Base-by-base conservation (phyloP, 2,888 invertebrate genomes). In the Epistrophe grossulariae region DNA sequence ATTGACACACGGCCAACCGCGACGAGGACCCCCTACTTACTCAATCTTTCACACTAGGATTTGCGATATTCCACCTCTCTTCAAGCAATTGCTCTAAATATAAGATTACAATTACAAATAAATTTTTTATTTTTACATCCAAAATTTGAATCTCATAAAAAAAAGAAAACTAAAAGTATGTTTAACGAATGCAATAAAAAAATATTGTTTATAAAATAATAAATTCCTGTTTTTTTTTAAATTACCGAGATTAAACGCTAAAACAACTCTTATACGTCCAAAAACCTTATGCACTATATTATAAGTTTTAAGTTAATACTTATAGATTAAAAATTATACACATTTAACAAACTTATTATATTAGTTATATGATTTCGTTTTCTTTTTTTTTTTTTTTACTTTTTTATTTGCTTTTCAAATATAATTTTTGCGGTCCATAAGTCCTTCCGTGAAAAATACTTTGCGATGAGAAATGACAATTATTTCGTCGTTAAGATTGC, bases 401-500 rank as follows among this genome's bases (percentile, higher is more conserved):
- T n/a, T n/a, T 38, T 66, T 52, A 17, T 24, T 24, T 24, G 24
- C 3, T 24, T 71, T 81, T 70, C 3, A 62, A 31, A 68, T 50
- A 50, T 68, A 68, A 50, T 43, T 48, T 48, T 76, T 77, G 78
- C 68, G 66, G 87, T 87, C 87, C 87, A 87, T 87, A 76, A 83
- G 87, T 87, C 87, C 87, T 83, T 87, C 79, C 88, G 89, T 90
- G 90, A 90, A 90, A 90, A 90, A 90, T 90, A 90, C 90, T 90
- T 90, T 89, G 90, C 90, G 90, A 90, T 90, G 89, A 89, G 89
- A 88, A 84, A 89, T 90, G 90, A 88, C 74, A 80, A 88, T 83
- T 89, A 89, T 90, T 90, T 90, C 89, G 91, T 89, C 91, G 92
- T 92, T 92, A 92, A 92, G 90, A 91, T 92, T 92, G 90, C 92